Conservation (phyloP, 2,113 vertebrate genomes). For the Penelope pileata region DNA sequence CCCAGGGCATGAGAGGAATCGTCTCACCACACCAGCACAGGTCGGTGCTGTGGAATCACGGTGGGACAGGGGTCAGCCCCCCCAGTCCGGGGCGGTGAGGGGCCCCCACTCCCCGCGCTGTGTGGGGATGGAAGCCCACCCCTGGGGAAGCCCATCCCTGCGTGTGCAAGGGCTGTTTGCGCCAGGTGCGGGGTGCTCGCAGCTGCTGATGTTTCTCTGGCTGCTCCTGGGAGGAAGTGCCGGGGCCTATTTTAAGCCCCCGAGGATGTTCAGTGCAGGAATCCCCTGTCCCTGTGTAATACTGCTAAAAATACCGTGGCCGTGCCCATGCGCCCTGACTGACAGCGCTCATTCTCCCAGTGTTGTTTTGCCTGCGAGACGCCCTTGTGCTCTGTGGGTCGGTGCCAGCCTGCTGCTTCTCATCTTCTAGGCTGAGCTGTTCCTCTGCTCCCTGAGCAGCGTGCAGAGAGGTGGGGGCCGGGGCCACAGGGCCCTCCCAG, state of each 20-base stretch:
- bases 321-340: not conserved
- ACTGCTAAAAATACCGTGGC: constrained; percentile 55
- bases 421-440: not conserved
- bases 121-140: too few species aligned
- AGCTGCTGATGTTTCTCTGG: not conserved
- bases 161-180: not conserved
- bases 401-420: not conserved
- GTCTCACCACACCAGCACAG: accelerated
- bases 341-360: not conserved
- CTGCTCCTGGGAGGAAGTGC: constrained; percentile 44
- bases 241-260: constrained; percentile 43
- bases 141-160: not conserved
- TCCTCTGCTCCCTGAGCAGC: accelerated
- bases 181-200: not conserved
- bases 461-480: not conserved
- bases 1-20: not conserved
- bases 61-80: not conserved
- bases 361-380: not conserved
- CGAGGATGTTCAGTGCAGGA: constrained; percentile 61
- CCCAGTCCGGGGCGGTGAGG: not conserved
- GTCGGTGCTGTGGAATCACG: not conserved
- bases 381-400: not conserved
- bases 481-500: not conserved
- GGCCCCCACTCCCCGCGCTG: not conserved
- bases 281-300: constrained; percentile 64